phyloP scores from a whole-genome alignment of 2,797 vertebrate species.

The Liasis olivaceus region DNA sequence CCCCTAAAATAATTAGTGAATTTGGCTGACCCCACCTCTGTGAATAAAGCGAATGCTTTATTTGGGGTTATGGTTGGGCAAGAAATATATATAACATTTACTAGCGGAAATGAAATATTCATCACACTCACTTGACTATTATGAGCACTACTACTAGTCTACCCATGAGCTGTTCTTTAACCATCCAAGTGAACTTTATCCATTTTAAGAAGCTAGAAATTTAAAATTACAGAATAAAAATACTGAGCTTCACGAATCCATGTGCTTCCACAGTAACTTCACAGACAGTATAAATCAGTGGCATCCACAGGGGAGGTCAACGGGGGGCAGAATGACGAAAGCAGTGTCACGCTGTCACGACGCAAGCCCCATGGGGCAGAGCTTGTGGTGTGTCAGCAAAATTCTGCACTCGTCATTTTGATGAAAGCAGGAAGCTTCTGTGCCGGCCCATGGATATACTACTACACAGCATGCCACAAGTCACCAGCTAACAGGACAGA shows the following conservation, averaged over 20 bases:
- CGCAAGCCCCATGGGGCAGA: background rate
- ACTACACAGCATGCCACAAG: background rate
- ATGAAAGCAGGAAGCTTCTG: background rate
- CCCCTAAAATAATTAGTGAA: background rate
- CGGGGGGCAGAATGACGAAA: background rate
- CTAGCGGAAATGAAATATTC: background rate
- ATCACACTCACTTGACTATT: background rate
- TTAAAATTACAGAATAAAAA: background rate
- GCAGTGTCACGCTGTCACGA: background rate
- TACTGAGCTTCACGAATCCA: background rate
- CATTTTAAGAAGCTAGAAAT: background rate
- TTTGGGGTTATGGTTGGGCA: background rate
- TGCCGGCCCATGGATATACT: background rate
- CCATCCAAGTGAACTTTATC: background rate
- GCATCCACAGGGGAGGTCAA: background rate
- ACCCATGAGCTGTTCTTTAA: background rate
- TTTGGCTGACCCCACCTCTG: background rate
- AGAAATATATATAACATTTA: background rate
- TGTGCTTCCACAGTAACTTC: background rate
- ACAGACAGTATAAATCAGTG: background rate
- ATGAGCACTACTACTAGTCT: background rate
- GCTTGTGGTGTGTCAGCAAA: background rate
- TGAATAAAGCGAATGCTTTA: background rate
- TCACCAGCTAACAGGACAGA: background rate
- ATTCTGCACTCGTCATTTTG: background rate